phyloP scores from a whole-genome alignment of 2,113 vertebrate genomes.

The Myrmecobius fasciatus region DNA sequence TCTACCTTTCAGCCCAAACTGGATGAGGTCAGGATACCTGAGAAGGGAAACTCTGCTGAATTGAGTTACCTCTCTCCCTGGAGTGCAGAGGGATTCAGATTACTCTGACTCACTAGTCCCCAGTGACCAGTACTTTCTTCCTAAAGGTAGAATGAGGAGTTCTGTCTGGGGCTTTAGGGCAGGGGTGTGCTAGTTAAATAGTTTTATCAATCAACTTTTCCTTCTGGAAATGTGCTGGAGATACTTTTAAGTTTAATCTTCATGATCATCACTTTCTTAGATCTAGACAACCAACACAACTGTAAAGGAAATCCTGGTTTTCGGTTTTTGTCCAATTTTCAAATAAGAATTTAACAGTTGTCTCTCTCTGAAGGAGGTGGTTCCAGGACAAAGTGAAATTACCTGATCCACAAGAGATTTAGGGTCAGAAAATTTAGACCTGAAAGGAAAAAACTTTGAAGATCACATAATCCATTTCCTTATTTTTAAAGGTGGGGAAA shows the following conservation, averaged over 20 bases:
- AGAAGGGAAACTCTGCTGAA: background rate
- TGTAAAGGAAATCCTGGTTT: background rate
- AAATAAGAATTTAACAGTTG: background rate
- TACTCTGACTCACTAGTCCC: background rate
- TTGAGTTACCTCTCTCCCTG: background rate
- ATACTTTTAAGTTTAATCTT: background rate
- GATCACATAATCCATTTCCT: too few species aligned
- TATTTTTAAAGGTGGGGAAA: too few species aligned
- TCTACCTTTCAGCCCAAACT: background rate
- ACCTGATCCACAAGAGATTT: too few species aligned
- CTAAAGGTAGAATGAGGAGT: background rate
- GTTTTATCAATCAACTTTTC: background rate
- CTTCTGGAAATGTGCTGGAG: background rate
- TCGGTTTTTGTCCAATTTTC: background rate
- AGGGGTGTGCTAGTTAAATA: background rate
- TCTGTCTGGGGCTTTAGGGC: background rate
- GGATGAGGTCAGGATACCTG: background rate
- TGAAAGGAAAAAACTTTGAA: too few species aligned
- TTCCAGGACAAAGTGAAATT: too few species aligned
- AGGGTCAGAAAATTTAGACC: too few species aligned
- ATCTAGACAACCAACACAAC: background rate
- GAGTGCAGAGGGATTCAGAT: background rate
- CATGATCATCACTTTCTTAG: background rate
- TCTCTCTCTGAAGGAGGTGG: background rate
- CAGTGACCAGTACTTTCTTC: background rate